phyloP scores from a whole-genome alignment of 2,888 invertebrate genomes.

The Hedychridium roseum region DNA sequence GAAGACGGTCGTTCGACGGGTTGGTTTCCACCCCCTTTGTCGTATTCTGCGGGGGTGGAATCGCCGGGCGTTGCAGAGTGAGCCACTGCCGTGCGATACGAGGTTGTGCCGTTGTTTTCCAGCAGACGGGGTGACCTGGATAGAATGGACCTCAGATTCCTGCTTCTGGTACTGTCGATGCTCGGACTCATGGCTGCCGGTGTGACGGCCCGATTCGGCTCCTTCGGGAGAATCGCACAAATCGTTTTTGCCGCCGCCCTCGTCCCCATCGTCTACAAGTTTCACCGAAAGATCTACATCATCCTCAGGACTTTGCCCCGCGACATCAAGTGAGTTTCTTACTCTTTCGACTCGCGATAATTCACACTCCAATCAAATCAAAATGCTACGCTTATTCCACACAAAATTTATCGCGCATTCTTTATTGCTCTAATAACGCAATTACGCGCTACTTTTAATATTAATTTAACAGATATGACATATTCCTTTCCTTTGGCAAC shows the following conservation, averaged over 20 bases:
- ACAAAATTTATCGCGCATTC: neutral
- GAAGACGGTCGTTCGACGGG: no score
- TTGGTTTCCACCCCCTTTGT: no score
- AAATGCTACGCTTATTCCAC: neutral
- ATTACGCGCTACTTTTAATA: neutral
- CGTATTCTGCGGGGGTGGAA: no score
- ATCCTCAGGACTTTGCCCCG: conserved; percentile 55
- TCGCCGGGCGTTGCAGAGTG: no score
- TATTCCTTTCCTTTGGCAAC: neutral
- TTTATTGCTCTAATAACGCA: neutral
- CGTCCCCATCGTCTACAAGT: conserved; percentile 50
- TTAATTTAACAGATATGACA: neutral
- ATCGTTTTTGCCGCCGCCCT: conserved; percentile 46
- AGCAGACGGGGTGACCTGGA: conserved; percentile 17
- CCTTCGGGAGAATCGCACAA: conserved; percentile 49
- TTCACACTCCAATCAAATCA: neutral
- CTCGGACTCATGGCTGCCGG: conserved; percentile 53
- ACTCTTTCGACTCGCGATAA: neutral
- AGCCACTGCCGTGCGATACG: no score
- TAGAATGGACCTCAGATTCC: conserved; percentile 55
- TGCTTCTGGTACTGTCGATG: conserved; percentile 49
- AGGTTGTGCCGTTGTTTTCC: no score
- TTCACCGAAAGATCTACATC: conserved; percentile 54
- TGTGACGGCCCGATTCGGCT: conserved; percentile 47
- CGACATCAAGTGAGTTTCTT: conserved; percentile 53